Conservation (phyloP, 2,888 invertebrate species). For the Trissonchulus latispiculum region DNA sequence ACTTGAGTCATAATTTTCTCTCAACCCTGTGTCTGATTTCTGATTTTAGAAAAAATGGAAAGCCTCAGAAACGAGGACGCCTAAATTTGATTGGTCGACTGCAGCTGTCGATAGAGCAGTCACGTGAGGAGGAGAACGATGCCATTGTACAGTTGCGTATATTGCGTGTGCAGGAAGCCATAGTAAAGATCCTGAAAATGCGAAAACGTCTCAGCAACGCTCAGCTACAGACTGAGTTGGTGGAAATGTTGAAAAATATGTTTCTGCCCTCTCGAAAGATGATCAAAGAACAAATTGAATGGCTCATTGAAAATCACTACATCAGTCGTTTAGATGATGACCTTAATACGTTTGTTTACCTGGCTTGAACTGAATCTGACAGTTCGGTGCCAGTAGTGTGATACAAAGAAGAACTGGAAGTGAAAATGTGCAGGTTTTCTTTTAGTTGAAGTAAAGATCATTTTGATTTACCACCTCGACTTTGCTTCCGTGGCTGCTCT, state of each 20-base stretch:
- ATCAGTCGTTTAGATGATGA: conserved; percentile 92
- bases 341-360: conserved; percentile 93
- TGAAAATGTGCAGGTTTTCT: too few relatives aligned
- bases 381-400: too few relatives aligned
- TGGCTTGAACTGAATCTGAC: too few relatives aligned
- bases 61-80: conserved; percentile 84
- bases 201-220: conserved; percentile 85
- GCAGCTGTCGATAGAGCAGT: conserved; percentile 52
- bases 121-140: conserved; percentile 82
- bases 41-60: conserved; percentile 70
- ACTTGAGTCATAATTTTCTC: too few relatives aligned
- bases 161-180: conserved; percentile 81
- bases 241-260: conserved; percentile 97
- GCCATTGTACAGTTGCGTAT: conserved; percentile 93
- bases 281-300: conserved; percentile 98
- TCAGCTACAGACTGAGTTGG: conserved; percentile 87
- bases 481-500: too few relatives aligned
- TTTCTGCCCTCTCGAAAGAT: conserved; percentile 97
- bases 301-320: conserved; percentile 98
- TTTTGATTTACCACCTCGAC: too few relatives aligned
- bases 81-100: conserved; percentile 89
- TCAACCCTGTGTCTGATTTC: too few relatives aligned
- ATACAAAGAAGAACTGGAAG: too few relatives aligned
- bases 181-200: conserved; percentile 98
- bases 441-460: too few relatives aligned